Base-by-base conservation (phyloP, 2,113 vertebrate species). In the Ginglymostoma cirratum region DNA sequence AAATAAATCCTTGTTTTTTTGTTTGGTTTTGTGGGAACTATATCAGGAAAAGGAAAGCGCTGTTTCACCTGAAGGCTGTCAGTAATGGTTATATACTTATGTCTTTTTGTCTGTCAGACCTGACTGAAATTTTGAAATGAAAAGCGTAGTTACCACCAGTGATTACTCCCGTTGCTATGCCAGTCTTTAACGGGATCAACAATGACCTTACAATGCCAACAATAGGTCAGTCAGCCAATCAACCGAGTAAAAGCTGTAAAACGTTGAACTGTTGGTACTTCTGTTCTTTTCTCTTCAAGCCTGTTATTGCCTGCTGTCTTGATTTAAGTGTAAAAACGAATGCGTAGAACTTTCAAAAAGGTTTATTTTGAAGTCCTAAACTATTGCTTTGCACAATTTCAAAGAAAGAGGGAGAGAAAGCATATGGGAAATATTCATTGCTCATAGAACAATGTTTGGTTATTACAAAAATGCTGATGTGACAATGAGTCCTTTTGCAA, bases 101-200 rank as follows among this genome's bases (percentile, higher is more conserved):
- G 38, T 95, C 93, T 45, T 95, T 70, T 95, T 72, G 67, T 38
- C 67, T 72, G 65, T 95, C 67, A 95, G 66, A 17, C 24, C 38
- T 72, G 27, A 30, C 66, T 45, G 93, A n/a, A 95, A 95, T 70
- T 95, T n/a, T 94, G 92, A 42, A 67, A 69, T 69, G 92, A 66
- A 93, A n/a, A 94, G 92, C 19, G 69, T 94, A 94, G 61, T 94
- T 67, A 94, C 66, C n/a, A 95, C 24, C 67, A 95, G 67, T 72
- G 38, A 95, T 95, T 95, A 95, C 67, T 95, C 93, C 55, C n/a
- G 61, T 93, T 93, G 89, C 89, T 93, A 93, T 65, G 65, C 89
- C 89, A 93, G 61, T 66, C 34, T 93, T 65, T 61, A n/a, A 67
- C 17, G 61, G n/a, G 67, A 61, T 93, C 93, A 95, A 72, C 67